Evolutionary conservation across 2,888 invertebrate species (phyloP), one percentile per base, ranked within the genome.

Genomic region (Sphinx pinastri): DNA sequence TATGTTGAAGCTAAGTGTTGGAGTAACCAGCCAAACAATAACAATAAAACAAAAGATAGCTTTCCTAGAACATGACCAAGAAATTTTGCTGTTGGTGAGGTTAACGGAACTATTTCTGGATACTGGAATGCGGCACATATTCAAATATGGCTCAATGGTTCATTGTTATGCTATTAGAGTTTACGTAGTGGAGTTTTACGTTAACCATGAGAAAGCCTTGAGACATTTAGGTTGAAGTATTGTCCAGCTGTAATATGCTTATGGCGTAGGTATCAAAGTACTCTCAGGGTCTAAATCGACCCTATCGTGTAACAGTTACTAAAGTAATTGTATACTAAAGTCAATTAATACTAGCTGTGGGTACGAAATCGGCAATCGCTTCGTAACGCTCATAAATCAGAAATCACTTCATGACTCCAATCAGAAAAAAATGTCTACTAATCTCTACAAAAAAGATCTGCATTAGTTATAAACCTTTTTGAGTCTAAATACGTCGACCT

Each of bases 71-170:
- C 19, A 55, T 49, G 14, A 49, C 19, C 63, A 19, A 63, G 60
- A 47, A n/a, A 16, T 60, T 16, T 49, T 14, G 19, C 19, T 19
- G 19, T 13, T 13, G 19, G 47, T 47, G 16, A 63, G 47, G 49
- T 12, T 63, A 47, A 63, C 49, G 63, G 63, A 63, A 63, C 63
- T 63, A 19, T 63, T 63, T 63, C 47, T 63, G 49, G 47, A 63
- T 2, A 7, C 49, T 19, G 19, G 63, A 19, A 49, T 49, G 63
- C 19, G n/a, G 54, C 45, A 47, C 47, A n/a, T 60, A 47, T 60
- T 60, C 47, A 47, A 63, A 63, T 63, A 49, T 49, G 19, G 13
- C 4, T 13, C 19, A 49, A 63, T 63, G 16, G 63, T 47, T 47
- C 47, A 63, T 63, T 63, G 63, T 63, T 25, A 63, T 49, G 63